Percentiles rank a stretch among this genome's conserved stretches.
phyloP scores from a whole-genome alignment of 2,888 invertebrate species.

The Villa cingulata region DNA sequence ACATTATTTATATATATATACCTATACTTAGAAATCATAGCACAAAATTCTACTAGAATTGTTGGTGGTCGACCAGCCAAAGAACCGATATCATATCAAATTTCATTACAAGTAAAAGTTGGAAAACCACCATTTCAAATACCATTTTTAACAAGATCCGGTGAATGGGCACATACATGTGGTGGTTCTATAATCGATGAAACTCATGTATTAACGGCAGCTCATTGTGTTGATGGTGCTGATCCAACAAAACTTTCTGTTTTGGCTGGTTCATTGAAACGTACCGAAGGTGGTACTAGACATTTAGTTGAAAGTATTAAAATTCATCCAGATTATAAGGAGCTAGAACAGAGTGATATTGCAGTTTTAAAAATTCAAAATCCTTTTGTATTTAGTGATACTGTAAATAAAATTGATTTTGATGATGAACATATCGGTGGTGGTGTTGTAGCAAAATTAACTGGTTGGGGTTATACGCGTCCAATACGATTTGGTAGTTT shows the following conservation, averaged over 20 bases:
- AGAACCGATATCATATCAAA: slow-evolving; percentile 29
- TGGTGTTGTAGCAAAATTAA: slow-evolving; percentile 23
- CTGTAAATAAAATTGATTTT: slow-evolving; percentile 34
- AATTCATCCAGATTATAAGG: slow-evolving; percentile 29
- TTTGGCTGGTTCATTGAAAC: slow-evolving; percentile 13
- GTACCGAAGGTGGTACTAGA: slow-evolving; percentile 19
- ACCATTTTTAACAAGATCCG: slow-evolving; percentile 15
- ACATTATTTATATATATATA: background rate
- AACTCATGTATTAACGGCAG: slow-evolving; percentile 31
- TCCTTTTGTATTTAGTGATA: slow-evolving; percentile 22
- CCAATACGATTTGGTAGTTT: slow-evolving; percentile 22
- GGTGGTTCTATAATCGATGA: slow-evolving; percentile 31
- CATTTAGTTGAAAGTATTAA: slow-evolving; percentile 24
- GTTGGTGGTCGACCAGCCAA: slow-evolving; percentile 16
- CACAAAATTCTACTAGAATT: slow-evolving; percentile 8
- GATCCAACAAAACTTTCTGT: slow-evolving; percentile 17
- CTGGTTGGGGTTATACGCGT: slow-evolving; percentile 32
- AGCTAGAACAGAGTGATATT: slow-evolving; percentile 30
- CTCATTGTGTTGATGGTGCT: slow-evolving; percentile 31
- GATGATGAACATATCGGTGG: slow-evolving; percentile 22
- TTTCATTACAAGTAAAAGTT: slow-evolving; percentile 21
- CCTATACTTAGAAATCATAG: background rate
- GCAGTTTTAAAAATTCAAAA: slow-evolving; percentile 28
- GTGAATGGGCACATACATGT: slow-evolving; percentile 28
- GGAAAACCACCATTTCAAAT: background rate